phyloP scores from a whole-genome alignment of 2,113 vertebrate species.

The Heterochromis multidens region DNA sequence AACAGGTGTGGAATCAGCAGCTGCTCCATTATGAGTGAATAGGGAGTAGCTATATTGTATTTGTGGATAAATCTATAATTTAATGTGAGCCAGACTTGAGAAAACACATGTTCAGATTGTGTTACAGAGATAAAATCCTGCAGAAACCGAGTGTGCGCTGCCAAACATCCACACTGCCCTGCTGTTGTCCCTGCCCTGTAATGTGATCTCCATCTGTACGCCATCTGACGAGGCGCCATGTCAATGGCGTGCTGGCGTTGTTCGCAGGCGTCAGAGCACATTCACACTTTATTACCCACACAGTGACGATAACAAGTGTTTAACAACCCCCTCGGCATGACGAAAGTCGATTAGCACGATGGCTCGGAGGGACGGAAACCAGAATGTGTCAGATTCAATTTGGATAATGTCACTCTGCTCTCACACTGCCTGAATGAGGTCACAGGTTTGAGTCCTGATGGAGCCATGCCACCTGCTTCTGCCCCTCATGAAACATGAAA shows the following conservation, averaged over 20 bases:
- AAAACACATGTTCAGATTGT: background rate
- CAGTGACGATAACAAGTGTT: background rate
- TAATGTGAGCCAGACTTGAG: background rate
- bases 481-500: background rate
- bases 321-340: background rate
- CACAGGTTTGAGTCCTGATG: background rate
- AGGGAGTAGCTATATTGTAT: background rate
- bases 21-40: background rate
- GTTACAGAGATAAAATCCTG: background rate
- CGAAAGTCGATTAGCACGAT: background rate
- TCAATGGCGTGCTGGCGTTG: rapidly evolving
- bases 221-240: background rate
- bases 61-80: background rate
- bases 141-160: background rate
- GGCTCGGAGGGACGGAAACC: background rate
- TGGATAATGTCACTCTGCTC: background rate
- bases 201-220: background rate
- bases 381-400: background rate
- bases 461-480: background rate
- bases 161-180: background rate
- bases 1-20: background rate
- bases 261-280: background rate
- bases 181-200: background rate
- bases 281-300: background rate
- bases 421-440: background rate